Base-by-base conservation (phyloP, 2,888 invertebrate species). In the Trachelus tabidus region DNA sequence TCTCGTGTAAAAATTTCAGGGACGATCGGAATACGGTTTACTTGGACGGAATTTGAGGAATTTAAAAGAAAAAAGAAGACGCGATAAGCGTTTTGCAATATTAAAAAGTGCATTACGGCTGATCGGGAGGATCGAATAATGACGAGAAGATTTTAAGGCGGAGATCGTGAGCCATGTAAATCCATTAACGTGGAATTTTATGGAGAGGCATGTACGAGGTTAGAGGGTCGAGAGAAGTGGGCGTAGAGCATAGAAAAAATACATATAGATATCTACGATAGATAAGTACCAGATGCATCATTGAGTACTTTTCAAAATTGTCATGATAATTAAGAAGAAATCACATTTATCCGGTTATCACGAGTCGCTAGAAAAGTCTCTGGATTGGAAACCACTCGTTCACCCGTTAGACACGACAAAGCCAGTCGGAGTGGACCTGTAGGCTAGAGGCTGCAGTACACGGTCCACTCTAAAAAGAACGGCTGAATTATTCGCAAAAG, bases 131-230 rank as follows among this genome's bases (percentile, higher is more conserved):
- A 40, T 56, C 56, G 56, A 56, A 56, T 56, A 56, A 56, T 56
- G 56, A 56, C 56, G 56, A 56, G 56, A 23, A 56, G 23, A 56
- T 56, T 56, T 56, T 23, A 56, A 56, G 56, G 56, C 56, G 56
- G 56, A 56, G 56, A 23, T 56, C 56, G 56, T 56, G 56, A 56
- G 23, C 81, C 85, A 79, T 78, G 83, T 84, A 83, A 85, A 85
- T 84, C 85, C 84, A 86, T 86, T 86, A 85, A 81, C 81, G 76
- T 34, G 75, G 77, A 81, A 77, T 85, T 83, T 83, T 83, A 81
- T 79, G 15, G 23, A 15, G 23, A 40, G 56, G 56, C 23, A 56
- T 23, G 23, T 15, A 9, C 56, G 23, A 23, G 23, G 56, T 23
- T 23, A 23, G 23, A 23, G 56, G 56, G 56, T 56, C 56, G 9